A percentile compares a stretch with the other conserved stretches of the same genome.
These are phyloP conservation scores for Neocloeon triangulifer DNA, from an alignment of 1,140 invertebrate genomes.

Conservation along the genomic window DNA sequence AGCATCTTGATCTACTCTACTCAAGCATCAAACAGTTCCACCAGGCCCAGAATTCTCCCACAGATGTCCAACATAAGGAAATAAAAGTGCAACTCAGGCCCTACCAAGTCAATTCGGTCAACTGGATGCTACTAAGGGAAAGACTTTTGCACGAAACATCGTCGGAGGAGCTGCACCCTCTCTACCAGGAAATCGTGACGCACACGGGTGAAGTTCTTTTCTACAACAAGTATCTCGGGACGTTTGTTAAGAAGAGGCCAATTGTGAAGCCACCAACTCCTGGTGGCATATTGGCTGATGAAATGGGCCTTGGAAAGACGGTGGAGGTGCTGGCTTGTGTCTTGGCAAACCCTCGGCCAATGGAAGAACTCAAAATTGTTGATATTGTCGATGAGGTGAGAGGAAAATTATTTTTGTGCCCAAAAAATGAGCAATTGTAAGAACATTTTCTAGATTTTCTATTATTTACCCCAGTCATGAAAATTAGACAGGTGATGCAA, in stretches of 20 bases:
- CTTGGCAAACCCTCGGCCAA: slow-evolving; percentile 27
- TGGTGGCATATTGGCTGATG: slow-evolving; percentile 63
- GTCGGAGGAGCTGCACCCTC: slow-evolving; percentile 12
- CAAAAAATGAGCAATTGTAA: too few species aligned
- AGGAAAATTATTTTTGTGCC: too few species aligned
- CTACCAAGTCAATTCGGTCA: slow-evolving; percentile 40
- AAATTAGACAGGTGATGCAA: too few species aligned
- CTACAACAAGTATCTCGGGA: slow-evolving; percentile 27
- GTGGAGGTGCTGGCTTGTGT: slow-evolving; percentile 50
- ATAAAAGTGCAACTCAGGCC: slow-evolving; percentile 27
- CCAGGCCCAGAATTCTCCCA: too few species aligned
- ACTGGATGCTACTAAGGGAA: slow-evolving; percentile 44
- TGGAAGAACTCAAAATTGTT: too few species aligned
- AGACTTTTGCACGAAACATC: background rate
- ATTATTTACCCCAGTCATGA: too few species aligned
- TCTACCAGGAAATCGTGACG: slow-evolving; percentile 17
- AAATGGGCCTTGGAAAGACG: slow-evolving; percentile 70
- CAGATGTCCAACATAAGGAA: slow-evolving; percentile 25
- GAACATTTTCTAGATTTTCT: too few species aligned
- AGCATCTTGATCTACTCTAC: too few species aligned
- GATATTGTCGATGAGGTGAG: too few species aligned
- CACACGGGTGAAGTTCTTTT: slow-evolving; percentile 18
- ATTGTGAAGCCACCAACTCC: slow-evolving; percentile 15
- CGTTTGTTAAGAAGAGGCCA: slow-evolving; percentile 16
- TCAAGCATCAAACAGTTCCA: too few species aligned